Evolutionary conservation across 2,797 vertebrate species (phyloP).

Genomic region (Onychomys torridus): DNA sequence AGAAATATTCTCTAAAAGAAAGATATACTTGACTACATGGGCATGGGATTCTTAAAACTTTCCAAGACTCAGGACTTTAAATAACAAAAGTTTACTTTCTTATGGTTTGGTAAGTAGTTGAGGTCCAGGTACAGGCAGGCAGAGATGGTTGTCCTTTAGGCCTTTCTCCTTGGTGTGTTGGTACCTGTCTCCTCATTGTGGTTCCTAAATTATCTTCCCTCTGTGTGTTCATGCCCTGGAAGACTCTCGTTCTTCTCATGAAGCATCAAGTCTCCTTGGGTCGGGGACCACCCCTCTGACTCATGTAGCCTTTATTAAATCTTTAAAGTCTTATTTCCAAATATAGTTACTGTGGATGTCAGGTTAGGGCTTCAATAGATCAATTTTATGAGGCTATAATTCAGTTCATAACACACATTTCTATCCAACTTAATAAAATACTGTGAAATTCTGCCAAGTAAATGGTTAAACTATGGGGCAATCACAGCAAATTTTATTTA

Average conservation of each 20-base stretch:
- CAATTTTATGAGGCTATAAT: neutral
- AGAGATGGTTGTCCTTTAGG: neutral
- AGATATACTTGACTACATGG: too few relatives aligned
- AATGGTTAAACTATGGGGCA: neutral
- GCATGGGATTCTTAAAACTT: neutral
- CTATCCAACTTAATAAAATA: conserved; percentile 40
- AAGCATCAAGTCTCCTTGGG: neutral
- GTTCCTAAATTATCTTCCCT: neutral
- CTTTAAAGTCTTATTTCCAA: neutral
- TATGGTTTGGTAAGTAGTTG: neutral
- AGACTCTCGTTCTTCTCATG: neutral
- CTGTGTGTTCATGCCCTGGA: too few relatives aligned
- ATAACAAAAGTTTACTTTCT: neutral
- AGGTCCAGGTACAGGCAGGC: neutral
- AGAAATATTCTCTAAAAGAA: neutral
- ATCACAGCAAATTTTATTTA: conserved; percentile 1
- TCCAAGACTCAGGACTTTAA: neutral
- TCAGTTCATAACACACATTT: conserved; percentile 9
- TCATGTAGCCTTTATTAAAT: neutral
- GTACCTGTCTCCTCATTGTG: neutral
- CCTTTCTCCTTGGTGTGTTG: neutral
- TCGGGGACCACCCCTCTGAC: neutral
- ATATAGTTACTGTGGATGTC: neutral
- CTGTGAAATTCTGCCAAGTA: neutral
- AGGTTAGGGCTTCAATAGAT: neutral